Evolutionary conservation across 2,888 invertebrate genomes (phyloP).

Genomic region (Alloscopus bannaensis): DNA sequence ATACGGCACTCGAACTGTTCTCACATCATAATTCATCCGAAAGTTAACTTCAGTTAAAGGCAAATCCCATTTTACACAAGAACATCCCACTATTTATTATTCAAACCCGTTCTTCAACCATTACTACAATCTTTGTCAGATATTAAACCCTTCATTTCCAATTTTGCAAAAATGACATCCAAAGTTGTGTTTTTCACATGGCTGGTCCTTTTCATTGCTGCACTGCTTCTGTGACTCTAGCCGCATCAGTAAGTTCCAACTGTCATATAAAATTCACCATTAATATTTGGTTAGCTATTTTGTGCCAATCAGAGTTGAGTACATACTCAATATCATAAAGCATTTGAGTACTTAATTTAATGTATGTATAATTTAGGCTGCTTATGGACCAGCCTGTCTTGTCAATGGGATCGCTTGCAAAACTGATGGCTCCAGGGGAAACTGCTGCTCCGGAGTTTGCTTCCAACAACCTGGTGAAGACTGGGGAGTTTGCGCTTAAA

Average conservation of each 20-base stretch:
- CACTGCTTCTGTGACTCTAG: background rate
- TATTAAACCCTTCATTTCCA: background rate
- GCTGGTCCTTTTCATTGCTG: background rate
- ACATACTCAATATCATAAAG: conserved; percentile 7
- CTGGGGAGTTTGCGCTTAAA: conserved; percentile 8
- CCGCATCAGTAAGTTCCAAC: no score
- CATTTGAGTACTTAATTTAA: background rate
- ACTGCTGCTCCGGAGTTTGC: conserved; percentile 27
- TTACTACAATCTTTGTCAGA: no score
- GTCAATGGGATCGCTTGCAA: conserved; percentile 28
- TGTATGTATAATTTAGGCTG: conserved; percentile 2
- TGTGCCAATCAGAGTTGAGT: no score
- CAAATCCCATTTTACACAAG: no score
- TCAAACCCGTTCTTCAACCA: no score
- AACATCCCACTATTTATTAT: no score
- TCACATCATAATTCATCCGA: no score
- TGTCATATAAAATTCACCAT: no score
- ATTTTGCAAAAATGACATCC: conserved; percentile 2
- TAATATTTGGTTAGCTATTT: no score
- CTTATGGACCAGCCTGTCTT: background rate
- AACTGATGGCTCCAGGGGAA: conserved; percentile 27
- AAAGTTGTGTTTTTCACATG: background rate
- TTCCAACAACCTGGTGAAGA: conserved; percentile 7
- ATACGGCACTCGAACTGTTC: no score
- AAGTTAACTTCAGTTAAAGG: no score